Base-by-base conservation (phyloP, 1,140 invertebrate species). In the Theocolax elegans region DNA sequence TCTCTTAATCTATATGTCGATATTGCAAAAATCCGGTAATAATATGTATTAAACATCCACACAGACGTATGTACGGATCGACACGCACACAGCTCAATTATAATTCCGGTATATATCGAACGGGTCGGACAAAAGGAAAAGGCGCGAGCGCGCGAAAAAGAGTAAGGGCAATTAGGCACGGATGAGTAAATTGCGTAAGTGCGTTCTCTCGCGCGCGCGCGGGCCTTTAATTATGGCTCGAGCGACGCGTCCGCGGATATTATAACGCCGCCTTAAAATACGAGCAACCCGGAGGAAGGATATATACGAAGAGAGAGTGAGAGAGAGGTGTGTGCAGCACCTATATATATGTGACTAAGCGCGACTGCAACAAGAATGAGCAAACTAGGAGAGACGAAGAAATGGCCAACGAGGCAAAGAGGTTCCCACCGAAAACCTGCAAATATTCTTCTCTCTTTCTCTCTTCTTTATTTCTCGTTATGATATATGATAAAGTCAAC, bases 161-260 rank as follows among this genome's bases (percentile, higher is more conserved):
- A 35, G 31, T 35, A 40, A 19, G 27, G 17, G 31, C 48, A 64
- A 64, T 64, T 51, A 64, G 46, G 29, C 27, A 64, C 31, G 49
- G 49, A 7, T 65, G 35, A 65, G 49, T 54, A 54, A 54, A 54
- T 65, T 65, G 49, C 63, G 63, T 65, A 54, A 65, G 63, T 54
- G 49, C 60, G 23, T 10, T 35, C 31, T 35, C 31, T 35, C 40
- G 13, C 10, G 23, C n/a, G n/a, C 9, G 27, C 62, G 12, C 19
- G 31, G n/a, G 27, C 38, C 63, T 65, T 40, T 65, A 65, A 65
- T 65, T 54, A 51, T 51, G 21, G 17, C 17, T 62, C 10, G 48
- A 2, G 31, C 40, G 23, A 51, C 9, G 29, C 46, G 46, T 64
- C 17, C 29, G 48, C 48, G 29, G 19, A 64, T 64, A 51, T 64